Conservation (phyloP, 2,797 vertebrate species). For the Decapterus maruadsi region DNA sequence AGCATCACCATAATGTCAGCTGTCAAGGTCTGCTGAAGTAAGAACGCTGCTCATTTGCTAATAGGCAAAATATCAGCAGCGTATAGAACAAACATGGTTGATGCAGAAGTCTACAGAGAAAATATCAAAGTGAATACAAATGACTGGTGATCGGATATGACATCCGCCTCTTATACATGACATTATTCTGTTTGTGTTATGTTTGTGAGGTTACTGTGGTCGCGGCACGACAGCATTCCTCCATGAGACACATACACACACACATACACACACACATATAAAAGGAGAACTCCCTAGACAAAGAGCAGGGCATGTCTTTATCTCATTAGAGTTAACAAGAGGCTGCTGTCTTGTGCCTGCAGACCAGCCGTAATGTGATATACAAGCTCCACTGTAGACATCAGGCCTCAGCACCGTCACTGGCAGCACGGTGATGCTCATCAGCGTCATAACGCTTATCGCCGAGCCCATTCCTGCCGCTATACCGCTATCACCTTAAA, state of each 20-base stretch:
- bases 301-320: slow-evolving; percentile 80
- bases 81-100: slow-evolving; percentile 42
- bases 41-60: slow-evolving; percentile 66
- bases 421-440: background rate
- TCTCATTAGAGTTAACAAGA: slow-evolving; percentile 84
- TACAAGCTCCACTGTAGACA: slow-evolving; percentile 39
- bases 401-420: slow-evolving; percentile 40
- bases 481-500: slow-evolving; percentile 13
- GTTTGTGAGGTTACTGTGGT: slow-evolving; percentile 62
- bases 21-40: slow-evolving; percentile 69
- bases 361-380: slow-evolving; percentile 68
- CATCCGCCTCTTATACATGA: slow-evolving; percentile 53
- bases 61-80: slow-evolving; percentile 54
- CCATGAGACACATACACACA: slow-evolving; percentile 27
- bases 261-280: slow-evolving; percentile 24
- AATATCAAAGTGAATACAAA: slow-evolving; percentile 73
- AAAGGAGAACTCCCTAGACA: slow-evolving; percentile 70
- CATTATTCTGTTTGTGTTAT: slow-evolving; percentile 55
- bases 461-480: background rate
- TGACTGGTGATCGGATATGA: slow-evolving; percentile 56
- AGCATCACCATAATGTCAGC: slow-evolving; percentile 59
- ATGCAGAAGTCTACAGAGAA: slow-evolving; percentile 21
- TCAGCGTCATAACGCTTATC: slow-evolving; percentile 37
- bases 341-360: slow-evolving; percentile 76
- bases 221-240: slow-evolving; percentile 37